phyloP scores from a whole-genome alignment of 2,888 invertebrate genomes.

The Pammene fasciana region DNA sequence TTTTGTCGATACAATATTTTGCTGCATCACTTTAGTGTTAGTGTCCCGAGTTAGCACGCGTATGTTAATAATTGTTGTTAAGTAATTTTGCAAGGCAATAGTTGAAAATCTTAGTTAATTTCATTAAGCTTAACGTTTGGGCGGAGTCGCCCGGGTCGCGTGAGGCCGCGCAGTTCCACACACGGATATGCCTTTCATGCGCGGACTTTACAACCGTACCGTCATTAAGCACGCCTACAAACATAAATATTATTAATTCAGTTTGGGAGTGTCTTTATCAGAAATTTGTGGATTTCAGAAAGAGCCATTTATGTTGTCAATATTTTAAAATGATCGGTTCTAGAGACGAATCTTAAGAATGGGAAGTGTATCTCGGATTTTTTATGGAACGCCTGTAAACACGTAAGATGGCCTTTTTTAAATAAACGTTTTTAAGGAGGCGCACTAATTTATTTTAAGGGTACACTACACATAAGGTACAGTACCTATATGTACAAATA shows the following conservation, averaged over 20 bases:
- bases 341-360: too few relatives aligned
- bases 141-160: slow-evolving; percentile 32
- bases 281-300: not conserved
- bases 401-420: too few relatives aligned
- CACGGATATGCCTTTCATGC: slow-evolving; percentile 40
- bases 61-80: slow-evolving; percentile 24
- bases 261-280: slow-evolving; percentile 34
- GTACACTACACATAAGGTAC: too few relatives aligned
- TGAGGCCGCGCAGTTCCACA: slow-evolving; percentile 36
- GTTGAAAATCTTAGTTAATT: slow-evolving; percentile 30
- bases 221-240: slow-evolving; percentile 41
- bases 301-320: too few relatives aligned
- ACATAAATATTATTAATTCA: slow-evolving; percentile 38
- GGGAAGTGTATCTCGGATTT: too few relatives aligned
- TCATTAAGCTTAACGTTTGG: slow-evolving; percentile 29
- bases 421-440: too few relatives aligned
- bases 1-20: too few relatives aligned
- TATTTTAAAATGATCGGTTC: too few relatives aligned
- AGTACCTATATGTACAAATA: too few relatives aligned
- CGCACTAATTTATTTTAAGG: too few relatives aligned
- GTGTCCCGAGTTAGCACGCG: not conserved
- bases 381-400: too few relatives aligned
- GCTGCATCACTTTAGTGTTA: too few relatives aligned
- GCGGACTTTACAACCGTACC: slow-evolving; percentile 39
- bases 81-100: slow-evolving; percentile 29